Evolutionary conservation across 2,888 invertebrate species (phyloP).

Genomic region (Venustoraphidia nigricollis): DNA sequence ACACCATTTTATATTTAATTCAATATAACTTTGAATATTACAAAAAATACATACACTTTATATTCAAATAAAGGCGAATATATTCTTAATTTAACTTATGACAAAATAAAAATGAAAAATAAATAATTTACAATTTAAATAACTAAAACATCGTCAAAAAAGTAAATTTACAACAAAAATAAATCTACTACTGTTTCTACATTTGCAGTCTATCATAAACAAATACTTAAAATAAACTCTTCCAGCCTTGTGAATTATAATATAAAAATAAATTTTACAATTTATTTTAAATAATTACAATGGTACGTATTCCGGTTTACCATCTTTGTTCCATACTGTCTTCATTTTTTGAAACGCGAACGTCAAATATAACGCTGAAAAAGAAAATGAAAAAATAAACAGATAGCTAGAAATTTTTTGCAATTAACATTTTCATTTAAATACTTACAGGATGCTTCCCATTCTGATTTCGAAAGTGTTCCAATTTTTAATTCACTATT

Average conservation of each 20-base stretch:
- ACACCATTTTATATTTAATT: no score
- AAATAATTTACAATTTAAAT: no score
- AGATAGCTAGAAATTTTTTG: neutral
- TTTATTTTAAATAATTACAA: slow-evolving; percentile 11
- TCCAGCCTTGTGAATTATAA: neutral
- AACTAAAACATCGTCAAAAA: no score
- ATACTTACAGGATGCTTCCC: slow-evolving; percentile 82
- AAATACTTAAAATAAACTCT: no score
- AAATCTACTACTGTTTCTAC: no score
- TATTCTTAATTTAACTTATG: no score
- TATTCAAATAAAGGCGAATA: no score
- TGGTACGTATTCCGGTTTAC: slow-evolving; percentile 40
- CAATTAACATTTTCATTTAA: neutral
- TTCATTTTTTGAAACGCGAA: slow-evolving; percentile 73
- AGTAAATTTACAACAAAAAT: no score
- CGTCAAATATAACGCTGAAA: slow-evolving; percentile 64
- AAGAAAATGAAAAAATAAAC: slow-evolving; percentile 9
- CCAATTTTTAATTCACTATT: slow-evolving; percentile 41
- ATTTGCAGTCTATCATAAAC: no score
- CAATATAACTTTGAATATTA: no score
- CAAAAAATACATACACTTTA: no score
- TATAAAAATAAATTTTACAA: neutral
- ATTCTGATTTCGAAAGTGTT: slow-evolving; percentile 76
- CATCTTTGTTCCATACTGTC: slow-evolving; percentile 44
- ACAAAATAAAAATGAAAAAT: no score